Conservation (phyloP, 92 coral and sea anemone genomes). For the Pocillopora grandis region DNA sequence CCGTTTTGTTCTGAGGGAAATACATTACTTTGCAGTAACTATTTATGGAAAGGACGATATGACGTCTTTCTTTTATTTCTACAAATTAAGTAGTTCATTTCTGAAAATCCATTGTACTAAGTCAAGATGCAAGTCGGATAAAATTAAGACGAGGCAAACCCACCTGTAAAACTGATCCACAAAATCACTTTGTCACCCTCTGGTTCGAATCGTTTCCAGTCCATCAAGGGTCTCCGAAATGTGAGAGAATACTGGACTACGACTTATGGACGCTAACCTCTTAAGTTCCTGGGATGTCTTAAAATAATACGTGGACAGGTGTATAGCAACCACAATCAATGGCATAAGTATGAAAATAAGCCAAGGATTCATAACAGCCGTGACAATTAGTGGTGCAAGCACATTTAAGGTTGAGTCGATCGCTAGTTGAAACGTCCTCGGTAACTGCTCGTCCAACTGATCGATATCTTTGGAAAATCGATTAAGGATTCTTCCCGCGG, state of each 20-base stretch:
- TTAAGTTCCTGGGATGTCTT: constrained; percentile 1
- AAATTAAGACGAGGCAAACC: too few species aligned
- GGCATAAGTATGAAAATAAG: not conserved
- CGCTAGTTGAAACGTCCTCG: not conserved
- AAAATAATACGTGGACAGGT: constrained; percentile 10
- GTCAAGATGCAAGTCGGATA: too few species aligned
- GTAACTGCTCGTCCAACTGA: not conserved
- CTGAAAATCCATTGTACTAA: too few species aligned
- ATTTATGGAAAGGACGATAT: too few species aligned
- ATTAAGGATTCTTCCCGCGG: constrained; percentile 7
- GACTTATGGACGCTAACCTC: constrained; percentile 12
- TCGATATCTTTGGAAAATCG: constrained; percentile 18
- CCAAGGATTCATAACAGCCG: constrained; percentile 6
- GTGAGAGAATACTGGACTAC: constrained; percentile 27
- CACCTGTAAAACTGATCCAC: too few species aligned
- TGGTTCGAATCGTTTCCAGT: too few species aligned
- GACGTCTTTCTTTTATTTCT: too few species aligned
- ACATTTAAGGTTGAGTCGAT: not conserved
- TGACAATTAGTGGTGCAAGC: not conserved
- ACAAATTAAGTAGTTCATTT: too few species aligned
- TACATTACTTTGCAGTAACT: too few species aligned
- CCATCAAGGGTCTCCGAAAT: not conserved
- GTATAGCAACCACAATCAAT: not conserved
- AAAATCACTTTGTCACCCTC: too few species aligned
- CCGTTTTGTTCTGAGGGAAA: too few species aligned